Conservation (phyloP, 1,140 invertebrate genomes). For the Drosophila kohkoa region DNA sequence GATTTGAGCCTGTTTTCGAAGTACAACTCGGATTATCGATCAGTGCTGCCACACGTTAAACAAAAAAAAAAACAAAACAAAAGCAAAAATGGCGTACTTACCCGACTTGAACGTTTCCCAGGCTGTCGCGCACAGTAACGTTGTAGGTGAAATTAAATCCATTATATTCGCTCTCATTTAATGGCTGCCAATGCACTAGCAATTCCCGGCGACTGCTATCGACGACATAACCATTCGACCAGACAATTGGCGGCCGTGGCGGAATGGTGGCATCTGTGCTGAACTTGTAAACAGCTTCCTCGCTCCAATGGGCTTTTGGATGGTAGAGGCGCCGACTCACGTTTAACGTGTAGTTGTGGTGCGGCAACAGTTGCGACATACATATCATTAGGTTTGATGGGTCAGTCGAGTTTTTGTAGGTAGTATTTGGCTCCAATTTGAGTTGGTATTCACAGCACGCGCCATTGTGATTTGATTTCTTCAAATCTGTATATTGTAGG, state of each 20-base stretch:
- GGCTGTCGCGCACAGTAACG: neutral
- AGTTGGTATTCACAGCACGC: too few species aligned
- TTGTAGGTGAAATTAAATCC: conserved; percentile 26
- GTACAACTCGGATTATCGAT: too few species aligned
- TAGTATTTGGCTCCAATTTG: too few species aligned
- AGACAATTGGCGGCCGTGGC: conserved; percentile 5
- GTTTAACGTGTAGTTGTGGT: neutral
- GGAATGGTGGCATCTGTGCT: neutral
- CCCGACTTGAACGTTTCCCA: neutral
- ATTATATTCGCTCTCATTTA: conserved; percentile 20
- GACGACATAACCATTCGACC: conserved; percentile 11
- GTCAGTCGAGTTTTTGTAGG: too few species aligned
- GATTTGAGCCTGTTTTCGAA: too few species aligned
- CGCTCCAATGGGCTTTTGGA: neutral
- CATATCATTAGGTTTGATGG: neutral
- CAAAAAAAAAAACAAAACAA: too few species aligned
- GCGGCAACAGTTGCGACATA: neutral
- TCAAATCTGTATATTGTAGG: too few species aligned
- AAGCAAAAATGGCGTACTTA: conserved; percentile 13
- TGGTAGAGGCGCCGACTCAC: neutral
- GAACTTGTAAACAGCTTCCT: neutral
- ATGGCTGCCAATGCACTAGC: conserved; percentile 43
- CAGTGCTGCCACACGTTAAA: too few species aligned
- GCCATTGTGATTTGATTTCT: too few species aligned
- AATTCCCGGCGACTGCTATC: neutral